These are phyloP conservation scores for Mimas tiliae DNA, from an alignment of 2,888 invertebrate genomes.

Conservation along the genomic window DNA sequence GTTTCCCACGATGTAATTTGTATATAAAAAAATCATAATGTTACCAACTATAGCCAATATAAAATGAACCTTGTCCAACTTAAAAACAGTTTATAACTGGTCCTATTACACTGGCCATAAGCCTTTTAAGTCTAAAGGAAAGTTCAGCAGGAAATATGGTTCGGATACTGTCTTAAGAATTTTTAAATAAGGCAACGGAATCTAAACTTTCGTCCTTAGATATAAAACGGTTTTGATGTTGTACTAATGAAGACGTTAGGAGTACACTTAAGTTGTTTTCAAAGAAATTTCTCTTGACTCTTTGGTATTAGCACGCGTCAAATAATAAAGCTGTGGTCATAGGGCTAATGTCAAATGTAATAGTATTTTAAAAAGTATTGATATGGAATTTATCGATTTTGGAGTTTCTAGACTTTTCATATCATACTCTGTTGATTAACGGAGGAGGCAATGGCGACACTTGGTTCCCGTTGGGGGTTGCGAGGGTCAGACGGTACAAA, in stretches of 20 bases:
- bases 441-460: no score
- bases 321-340: conserved; percentile 37
- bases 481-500: no score
- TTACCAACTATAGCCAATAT: conserved; percentile 34
- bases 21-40: conserved; percentile 33
- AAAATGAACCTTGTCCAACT: conserved; percentile 2
- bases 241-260: conserved; percentile 63
- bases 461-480: no score
- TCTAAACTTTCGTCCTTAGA: conserved; percentile 43
- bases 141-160: conserved; percentile 29
- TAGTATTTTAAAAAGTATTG: not conserved
- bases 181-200: conserved; percentile 44
- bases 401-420: no score
- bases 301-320: conserved; percentile 65
- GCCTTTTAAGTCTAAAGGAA: conserved; percentile 18
- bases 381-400: not conserved
- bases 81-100: not conserved
- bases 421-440: no score
- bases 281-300: conserved; percentile 56
- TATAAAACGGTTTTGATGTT: conserved; percentile 43
- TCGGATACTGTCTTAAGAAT: conserved; percentile 51
- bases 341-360: conserved; percentile 15
- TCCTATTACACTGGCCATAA: conserved; percentile 1
- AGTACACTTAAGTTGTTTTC: conserved; percentile 53
- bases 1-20: conserved; percentile 79